Base-by-base conservation (phyloP, 2,888 invertebrate genomes). In the Drosophila macrospina region DNA sequence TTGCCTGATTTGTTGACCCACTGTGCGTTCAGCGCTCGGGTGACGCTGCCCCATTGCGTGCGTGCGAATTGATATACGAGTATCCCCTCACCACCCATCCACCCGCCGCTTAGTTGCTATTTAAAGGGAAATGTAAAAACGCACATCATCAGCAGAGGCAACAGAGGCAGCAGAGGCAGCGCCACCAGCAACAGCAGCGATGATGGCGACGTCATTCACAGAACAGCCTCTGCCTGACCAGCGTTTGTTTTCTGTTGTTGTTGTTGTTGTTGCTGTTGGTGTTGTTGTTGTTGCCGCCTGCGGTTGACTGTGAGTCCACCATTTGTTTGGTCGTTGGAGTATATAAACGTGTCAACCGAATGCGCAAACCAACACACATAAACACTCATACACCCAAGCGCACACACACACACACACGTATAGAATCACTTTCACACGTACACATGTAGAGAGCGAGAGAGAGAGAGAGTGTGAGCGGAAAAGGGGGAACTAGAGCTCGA, bases 261-360 rank as follows among this genome's bases (percentile, higher is more conserved):
- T 10, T 7, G 45, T 15, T 13, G 70, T 44, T 61, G 59, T 32
- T 41, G 45, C 11, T 45, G 61, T 16, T 54, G 48, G 7, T 60
- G 59, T 13, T 55, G 59, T 16, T 62, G 66, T 61, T 71, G 71
- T 3, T 59, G 60, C 36, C 26, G 75, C 51, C 69, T 75, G 69
- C 57, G 69, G 59, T 73, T 73, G 67, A 73, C 73, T 75, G 57
- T 47, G 59, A 64, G 69, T 67, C 50, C 64, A 56, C 47, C 69
- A 73, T 78, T 78, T 76, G 78, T 66, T 73, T 78, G 74, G 65
- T 76, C 75, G 80, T 54, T 78, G 76, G 78, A 78, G 85, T 82
- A 80, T 76, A 83, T 82, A 83, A 82, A 76, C 76, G 82, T 72
- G 83, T 74, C 71, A 64, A 66, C 74, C 74, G 62, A 63, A 74